A percentile compares a stretch with the other conserved stretches of the same genome.
These are phyloP conservation scores for Campylorhamphus procurvoides DNA, from an alignment of 2,113 vertebrate genomes.

Conservation along the genomic window DNA sequence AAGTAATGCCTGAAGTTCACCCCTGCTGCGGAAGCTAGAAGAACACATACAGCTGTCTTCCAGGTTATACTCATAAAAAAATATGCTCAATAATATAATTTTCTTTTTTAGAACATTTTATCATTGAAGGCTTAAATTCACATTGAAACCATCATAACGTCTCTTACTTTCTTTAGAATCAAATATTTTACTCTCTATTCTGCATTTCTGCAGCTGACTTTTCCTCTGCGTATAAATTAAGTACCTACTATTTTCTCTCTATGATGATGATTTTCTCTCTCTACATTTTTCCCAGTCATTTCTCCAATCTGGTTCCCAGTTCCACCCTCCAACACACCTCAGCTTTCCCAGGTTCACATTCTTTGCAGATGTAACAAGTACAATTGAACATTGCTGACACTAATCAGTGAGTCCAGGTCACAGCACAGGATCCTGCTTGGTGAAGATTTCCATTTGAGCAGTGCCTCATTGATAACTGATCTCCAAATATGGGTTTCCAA, in stretches of 20 bases:
- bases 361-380: background rate
- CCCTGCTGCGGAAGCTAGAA: background rate
- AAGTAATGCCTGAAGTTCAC: background rate
- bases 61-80: background rate
- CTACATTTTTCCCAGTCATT: background rate
- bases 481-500: background rate
- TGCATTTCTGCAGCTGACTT: background rate
- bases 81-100: background rate
- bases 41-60: background rate
- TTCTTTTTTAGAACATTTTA: background rate
- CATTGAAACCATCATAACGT: background rate
- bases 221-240: background rate
- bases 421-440: background rate
- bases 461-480: background rate
- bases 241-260: background rate
- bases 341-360: background rate
- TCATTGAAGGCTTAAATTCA: background rate
- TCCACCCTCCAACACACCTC: background rate
- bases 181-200: background rate
- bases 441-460: background rate
- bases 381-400: background rate
- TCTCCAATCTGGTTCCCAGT: background rate
- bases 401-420: background rate
- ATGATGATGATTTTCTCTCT: rapidly evolving
- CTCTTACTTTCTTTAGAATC: background rate